A percentile compares a stretch with the other conserved stretches of the same genome.
Evolutionary conservation across 1,140 invertebrate genomes (phyloP).

Genomic region (Drosophila trapezifrons): DNA sequence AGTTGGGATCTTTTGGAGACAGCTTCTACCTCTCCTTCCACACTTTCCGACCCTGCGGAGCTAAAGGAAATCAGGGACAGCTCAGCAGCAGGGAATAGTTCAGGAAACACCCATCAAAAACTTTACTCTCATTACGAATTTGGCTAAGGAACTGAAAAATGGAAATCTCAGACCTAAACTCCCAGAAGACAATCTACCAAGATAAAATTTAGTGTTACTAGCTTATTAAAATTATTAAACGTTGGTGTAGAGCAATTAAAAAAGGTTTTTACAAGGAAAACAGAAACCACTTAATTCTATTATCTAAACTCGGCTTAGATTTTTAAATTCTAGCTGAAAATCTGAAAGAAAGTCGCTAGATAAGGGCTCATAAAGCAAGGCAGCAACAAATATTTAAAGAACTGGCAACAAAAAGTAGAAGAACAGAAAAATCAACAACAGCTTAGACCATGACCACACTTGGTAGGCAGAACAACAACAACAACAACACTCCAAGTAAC

Average conservation of each 20-base stretch:
- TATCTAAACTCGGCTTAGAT: neutral
- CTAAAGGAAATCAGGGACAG: constrained; percentile 20
- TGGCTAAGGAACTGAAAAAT: neutral
- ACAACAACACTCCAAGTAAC: constrained; percentile 4
- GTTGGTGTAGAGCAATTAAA: neutral
- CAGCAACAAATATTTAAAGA: constrained; percentile 6
- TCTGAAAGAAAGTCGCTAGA: neutral
- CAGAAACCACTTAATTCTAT: neutral
- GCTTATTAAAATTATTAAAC: neutral
- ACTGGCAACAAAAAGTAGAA: neutral
- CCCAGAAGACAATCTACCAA: neutral
- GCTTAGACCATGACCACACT: constrained; percentile 10
- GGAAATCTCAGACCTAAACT: neutral
- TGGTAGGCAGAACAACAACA: neutral
- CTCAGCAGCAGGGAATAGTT: constrained; percentile 1
- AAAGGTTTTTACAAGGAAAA: neutral
- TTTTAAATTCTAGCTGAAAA: neutral
- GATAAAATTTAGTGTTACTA: neutral
- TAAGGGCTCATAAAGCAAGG: neutral
- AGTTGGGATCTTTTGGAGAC: constrained; percentile 39
- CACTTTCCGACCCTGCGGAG: neutral
- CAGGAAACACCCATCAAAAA: constrained; percentile 24
- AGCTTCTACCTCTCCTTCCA: constrained; percentile 16
- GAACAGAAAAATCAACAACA: constrained; percentile 7
- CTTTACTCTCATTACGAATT: constrained; percentile 1